Percentiles rank a stretch among this genome's conserved stretches.
These are phyloP conservation scores for Orthosia gracilis DNA, from an alignment of 2,888 invertebrate genomes.

Conservation along the genomic window DNA sequence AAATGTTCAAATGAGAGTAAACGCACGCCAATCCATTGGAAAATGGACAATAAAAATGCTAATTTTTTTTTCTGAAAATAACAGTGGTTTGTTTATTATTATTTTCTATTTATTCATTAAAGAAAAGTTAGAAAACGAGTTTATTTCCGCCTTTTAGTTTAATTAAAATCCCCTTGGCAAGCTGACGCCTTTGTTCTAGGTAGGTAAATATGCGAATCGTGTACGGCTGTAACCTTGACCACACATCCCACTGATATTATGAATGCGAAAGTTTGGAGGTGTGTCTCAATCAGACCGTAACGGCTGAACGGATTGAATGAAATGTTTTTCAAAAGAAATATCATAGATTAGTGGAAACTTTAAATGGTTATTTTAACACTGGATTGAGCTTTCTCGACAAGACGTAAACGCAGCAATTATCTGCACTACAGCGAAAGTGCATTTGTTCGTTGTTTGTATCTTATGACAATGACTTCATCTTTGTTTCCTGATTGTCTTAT, in stretches of 20 bases:
- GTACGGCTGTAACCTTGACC: constrained; percentile 44
- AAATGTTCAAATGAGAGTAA: too few species aligned
- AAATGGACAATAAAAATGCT: neutral
- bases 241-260: constrained; percentile 44
- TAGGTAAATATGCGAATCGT: constrained; percentile 16
- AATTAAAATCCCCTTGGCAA: neutral
- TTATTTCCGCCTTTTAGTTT: too few species aligned
- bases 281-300: constrained; percentile 50
- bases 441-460: neutral
- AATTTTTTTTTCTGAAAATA: neutral
- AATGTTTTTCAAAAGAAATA: neutral
- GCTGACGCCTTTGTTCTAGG: constrained; percentile 22
- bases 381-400: neutral
- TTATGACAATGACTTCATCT: neutral
- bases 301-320: constrained; percentile 16
- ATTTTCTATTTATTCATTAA: neutral
- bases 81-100: neutral
- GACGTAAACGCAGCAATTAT: neutral
- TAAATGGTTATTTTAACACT: neutral
- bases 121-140: too few species aligned
- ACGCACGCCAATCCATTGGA: neutral
- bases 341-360: neutral
- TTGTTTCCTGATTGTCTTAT: constrained; percentile 2
- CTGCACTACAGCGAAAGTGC: neutral
- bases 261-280: constrained; percentile 55